A percentile compares a stretch with the other conserved stretches of the same genome.
phyloP scores from a whole-genome alignment of 2,797 vertebrate genomes.

The Taenioides sp. region DNA sequence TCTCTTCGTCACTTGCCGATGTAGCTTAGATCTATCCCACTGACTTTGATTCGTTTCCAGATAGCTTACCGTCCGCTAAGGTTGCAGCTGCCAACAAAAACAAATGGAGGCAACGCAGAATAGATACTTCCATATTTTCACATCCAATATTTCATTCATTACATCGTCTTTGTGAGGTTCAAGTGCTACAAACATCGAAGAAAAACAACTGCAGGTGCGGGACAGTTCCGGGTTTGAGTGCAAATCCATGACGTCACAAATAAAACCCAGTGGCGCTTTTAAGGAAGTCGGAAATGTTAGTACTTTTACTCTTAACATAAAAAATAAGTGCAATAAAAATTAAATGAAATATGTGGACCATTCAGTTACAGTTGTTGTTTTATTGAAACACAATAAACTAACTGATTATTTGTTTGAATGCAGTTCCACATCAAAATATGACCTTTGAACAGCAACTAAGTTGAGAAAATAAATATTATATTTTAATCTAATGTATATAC shows the following conservation, averaged over 20 bases:
- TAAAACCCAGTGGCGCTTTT: constrained; percentile 13
- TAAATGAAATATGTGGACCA: neutral
- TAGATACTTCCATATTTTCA: constrained; percentile 59
- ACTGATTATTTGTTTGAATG: neutral
- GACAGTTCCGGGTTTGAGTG: constrained; percentile 47
- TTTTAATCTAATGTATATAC: neutral
- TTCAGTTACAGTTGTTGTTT: neutral
- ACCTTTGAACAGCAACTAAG: too few species aligned
- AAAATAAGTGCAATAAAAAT: neutral
- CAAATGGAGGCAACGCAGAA: constrained; percentile 45
- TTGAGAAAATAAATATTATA: too few species aligned
- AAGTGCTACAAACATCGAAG: neutral
- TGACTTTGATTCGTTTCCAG: too few species aligned
- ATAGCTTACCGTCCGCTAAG: constrained; percentile 61
- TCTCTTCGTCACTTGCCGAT: neutral
- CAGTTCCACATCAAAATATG: too few species aligned
- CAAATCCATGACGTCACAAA: constrained; percentile 40
- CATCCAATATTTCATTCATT: constrained; percentile 16
- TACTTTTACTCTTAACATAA: rapidly evolving
- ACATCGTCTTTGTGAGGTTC: constrained; percentile 36
- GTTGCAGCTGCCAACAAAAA: constrained; percentile 36
- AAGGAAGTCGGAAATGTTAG: neutral
- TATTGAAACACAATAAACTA: neutral
- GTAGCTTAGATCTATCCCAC: constrained; percentile 21
- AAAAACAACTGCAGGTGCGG: too few species aligned